These are phyloP conservation scores for Lamproptera curius DNA, from an alignment of 2,888 invertebrate genomes.

Conservation along the genomic window DNA sequence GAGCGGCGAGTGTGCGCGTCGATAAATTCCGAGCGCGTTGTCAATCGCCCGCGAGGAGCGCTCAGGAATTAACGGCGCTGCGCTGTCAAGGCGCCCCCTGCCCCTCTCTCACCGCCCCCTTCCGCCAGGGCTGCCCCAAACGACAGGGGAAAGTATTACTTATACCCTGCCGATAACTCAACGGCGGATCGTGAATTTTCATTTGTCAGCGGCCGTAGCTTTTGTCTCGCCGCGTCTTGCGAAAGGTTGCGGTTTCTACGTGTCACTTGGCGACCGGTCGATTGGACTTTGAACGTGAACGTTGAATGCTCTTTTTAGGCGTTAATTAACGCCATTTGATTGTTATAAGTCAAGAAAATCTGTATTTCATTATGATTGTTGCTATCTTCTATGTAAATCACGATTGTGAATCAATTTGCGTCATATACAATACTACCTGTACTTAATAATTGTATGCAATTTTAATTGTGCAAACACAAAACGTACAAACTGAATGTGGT, in stretches of 20 bases:
- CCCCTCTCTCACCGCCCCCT: slow-evolving; percentile 21
- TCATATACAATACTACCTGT: too few relatives aligned
- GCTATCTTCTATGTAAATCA: too few relatives aligned
- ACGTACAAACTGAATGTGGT: too few relatives aligned
- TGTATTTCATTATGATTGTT: too few relatives aligned
- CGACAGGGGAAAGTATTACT: not conserved
- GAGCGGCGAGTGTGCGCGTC: slow-evolving; percentile 66
- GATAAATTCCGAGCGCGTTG: slow-evolving; percentile 76
- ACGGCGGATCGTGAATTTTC: slow-evolving; percentile 4
- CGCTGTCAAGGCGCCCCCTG: slow-evolving; percentile 67
- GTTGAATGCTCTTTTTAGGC: too few relatives aligned
- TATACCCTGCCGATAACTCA: slow-evolving; percentile 7
- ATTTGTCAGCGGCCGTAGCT: not conserved
- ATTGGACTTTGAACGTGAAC: too few relatives aligned
- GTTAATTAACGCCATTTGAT: too few relatives aligned
- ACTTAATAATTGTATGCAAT: too few relatives aligned
- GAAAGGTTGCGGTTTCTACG: not conserved
- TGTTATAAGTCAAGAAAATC: too few relatives aligned
- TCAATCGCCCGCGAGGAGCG: slow-evolving; percentile 72
- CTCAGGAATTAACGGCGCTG: slow-evolving; percentile 71
- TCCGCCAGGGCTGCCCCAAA: slow-evolving; percentile 38
- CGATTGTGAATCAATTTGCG: too few relatives aligned
- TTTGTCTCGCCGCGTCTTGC: not conserved
- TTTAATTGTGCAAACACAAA: too few relatives aligned
- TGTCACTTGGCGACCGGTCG: too few relatives aligned